Evolutionary conservation across 92 coral and sea anemone species (phyloP).

Genomic region (Heliopora coerulea): DNA sequence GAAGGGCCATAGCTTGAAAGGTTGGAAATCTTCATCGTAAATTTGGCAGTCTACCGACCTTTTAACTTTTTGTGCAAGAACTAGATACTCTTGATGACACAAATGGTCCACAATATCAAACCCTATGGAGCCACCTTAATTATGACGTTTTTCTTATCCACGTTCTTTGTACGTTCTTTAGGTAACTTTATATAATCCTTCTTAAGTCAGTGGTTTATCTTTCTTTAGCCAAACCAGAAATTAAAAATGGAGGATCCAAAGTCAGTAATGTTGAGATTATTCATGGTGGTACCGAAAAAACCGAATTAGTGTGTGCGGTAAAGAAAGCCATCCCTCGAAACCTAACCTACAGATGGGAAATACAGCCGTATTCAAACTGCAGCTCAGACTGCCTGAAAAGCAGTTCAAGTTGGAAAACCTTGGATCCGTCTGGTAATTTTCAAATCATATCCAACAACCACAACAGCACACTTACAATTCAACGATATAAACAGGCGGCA

Average conservation of each 20-base stretch:
- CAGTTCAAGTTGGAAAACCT: constrained; percentile 1
- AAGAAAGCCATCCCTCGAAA: constrained; percentile 14
- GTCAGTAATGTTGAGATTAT: background rate
- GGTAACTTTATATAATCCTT: background rate
- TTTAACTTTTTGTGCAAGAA: no score
- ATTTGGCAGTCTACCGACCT: no score
- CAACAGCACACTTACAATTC: constrained; percentile 20
- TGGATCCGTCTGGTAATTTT: background rate
- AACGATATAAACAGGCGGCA: background rate
- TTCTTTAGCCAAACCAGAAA: constrained; percentile 24
- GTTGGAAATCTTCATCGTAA: background rate
- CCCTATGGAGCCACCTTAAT: background rate
- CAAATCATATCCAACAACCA: background rate
- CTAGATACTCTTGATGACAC: no score
- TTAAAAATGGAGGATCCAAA: background rate
- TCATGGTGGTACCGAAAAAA: background rate
- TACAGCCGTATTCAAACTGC: constrained; percentile 8
- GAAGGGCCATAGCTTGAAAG: no score
- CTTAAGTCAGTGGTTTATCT: background rate
- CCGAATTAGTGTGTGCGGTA: constrained; percentile 8
- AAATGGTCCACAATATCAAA: background rate
- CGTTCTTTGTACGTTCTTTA: background rate
- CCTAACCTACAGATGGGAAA: background rate
- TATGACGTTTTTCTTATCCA: background rate
- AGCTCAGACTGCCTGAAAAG: constrained; percentile 6